phyloP scores from a whole-genome alignment of 2,113 vertebrate genomes.

The Hypocryptadius cinnamomeus region DNA sequence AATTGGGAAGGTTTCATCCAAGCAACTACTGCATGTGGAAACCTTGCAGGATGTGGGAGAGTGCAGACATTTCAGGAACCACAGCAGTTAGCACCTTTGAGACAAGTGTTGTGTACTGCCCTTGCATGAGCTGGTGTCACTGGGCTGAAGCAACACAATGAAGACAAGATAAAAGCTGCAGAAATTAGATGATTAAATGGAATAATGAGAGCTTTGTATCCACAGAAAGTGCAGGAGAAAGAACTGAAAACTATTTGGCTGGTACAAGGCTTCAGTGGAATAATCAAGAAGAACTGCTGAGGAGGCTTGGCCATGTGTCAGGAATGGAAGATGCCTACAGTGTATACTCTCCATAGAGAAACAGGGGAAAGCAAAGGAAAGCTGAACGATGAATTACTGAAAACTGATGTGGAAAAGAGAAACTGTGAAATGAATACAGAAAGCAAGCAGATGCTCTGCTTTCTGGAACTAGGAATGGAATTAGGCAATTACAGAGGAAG shows the following conservation, averaged over 20 bases:
- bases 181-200: neutral
- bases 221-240: neutral
- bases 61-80: neutral
- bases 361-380: neutral
- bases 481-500: neutral
- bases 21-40: neutral
- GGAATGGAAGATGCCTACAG: neutral
- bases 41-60: neutral
- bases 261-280: neutral
- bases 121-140: neutral
- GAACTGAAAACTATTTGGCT: neutral
- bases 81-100: neutral
- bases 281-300: neutral
- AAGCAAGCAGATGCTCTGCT: neutral
- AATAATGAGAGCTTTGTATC: neutral
- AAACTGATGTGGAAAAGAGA: neutral
- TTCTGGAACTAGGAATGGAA: neutral
- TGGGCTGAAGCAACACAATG: neutral
- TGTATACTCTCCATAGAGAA: neutral
- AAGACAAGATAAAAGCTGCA: neutral
- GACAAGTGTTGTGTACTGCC: neutral
- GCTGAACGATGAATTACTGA: neutral
- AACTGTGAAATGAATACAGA: neutral
- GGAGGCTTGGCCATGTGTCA: neutral
- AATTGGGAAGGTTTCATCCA: neutral